A percentile compares a stretch with the other conserved stretches of the same genome.
Conservation (phyloP, 2,113 vertebrate species). For the Conger conger region DNA sequence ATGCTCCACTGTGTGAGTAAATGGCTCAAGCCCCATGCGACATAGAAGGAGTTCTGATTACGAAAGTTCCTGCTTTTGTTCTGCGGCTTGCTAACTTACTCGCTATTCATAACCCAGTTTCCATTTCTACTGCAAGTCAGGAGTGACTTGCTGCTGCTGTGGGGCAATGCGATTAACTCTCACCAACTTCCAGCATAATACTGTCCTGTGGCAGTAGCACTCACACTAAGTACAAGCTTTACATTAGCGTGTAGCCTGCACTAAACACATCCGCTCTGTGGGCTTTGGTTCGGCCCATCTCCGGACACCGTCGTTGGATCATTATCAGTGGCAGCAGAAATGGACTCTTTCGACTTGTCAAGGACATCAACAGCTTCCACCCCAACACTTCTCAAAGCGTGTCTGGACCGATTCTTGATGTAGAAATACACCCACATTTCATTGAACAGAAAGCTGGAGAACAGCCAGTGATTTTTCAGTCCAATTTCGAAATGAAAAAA, state of each 20-base stretch:
- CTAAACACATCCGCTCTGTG: no score
- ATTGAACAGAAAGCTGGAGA: conserved; percentile 18
- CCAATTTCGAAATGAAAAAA: conserved; percentile 48
- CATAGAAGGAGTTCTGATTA: not conserved
- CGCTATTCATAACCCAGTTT: not conserved
- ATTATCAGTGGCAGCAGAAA: not conserved
- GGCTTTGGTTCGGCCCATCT: not conserved
- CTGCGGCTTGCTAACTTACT: not conserved
- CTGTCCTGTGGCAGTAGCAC: not conserved
- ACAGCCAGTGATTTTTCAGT: conserved; percentile 41
- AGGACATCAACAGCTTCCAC: not conserved
- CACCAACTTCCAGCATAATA: not conserved
- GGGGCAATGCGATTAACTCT: no score
- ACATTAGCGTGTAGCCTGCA: not conserved
- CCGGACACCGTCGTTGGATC: not conserved
- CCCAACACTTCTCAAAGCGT: conserved; percentile 37
- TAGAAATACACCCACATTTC: conserved; percentile 21
- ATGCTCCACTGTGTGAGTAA: not conserved
- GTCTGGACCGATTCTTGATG: conserved; percentile 38
- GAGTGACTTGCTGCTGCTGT: not conserved
- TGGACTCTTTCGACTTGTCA: not conserved
- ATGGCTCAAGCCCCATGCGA: not conserved
- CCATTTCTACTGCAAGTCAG: not conserved
- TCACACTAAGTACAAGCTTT: no score
- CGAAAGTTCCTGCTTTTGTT: not conserved